Conservation (phyloP, 2,113 vertebrate genomes). For the Mohoua ochrocephala region DNA sequence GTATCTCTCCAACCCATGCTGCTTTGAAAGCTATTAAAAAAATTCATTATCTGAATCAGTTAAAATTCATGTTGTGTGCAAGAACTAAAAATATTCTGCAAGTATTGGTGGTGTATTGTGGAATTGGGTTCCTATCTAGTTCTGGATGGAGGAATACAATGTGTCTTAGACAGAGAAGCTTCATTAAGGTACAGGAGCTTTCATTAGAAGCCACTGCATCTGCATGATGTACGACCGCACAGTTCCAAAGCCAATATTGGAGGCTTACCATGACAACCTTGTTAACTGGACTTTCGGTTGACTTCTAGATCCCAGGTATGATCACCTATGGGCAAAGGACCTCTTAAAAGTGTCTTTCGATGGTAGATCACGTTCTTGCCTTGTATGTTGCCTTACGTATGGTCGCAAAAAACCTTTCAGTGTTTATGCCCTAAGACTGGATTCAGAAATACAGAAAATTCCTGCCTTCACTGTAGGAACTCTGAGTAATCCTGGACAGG, state of each 20-base stretch:
- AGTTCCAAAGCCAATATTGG: not conserved
- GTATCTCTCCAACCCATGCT: not conserved
- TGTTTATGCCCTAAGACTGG: not conserved
- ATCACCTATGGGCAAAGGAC: not conserved
- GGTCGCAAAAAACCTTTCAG: not conserved
- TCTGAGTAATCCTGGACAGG: not conserved
- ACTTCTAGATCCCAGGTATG: not conserved
- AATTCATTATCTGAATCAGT: not conserved
- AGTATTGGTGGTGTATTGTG: not conserved
- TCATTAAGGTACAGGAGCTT: not conserved
- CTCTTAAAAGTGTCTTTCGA: not conserved
- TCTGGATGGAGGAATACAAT: not conserved
- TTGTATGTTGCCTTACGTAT: not conserved
- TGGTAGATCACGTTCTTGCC: not conserved
- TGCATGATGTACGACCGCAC: not conserved
- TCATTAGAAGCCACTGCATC: not conserved
- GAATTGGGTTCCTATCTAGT: not conserved
- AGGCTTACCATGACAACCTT: rapidly evolving
- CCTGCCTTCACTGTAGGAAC: not conserved
- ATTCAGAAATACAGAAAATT: not conserved
- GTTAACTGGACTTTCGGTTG: not conserved
- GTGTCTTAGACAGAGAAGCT: not conserved
- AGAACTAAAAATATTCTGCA: not conserved
- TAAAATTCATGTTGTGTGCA: not conserved
- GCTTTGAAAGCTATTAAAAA: not conserved